Conservation (phyloP, 2,888 invertebrate species). For the Flexamia atlantica region DNA sequence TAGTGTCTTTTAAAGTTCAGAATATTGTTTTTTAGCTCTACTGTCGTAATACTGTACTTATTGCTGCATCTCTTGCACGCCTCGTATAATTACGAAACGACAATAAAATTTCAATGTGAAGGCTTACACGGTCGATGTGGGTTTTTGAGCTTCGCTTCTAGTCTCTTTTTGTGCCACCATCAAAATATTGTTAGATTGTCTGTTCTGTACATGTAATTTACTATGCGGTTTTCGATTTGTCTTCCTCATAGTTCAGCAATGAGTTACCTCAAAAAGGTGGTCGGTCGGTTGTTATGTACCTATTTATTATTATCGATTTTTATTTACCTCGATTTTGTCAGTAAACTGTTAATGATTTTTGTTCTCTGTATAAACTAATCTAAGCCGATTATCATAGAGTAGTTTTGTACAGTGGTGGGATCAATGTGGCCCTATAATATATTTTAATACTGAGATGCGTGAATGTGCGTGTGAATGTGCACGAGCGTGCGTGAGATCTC, state of each 20-base stretch:
- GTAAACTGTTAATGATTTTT: constrained; percentile 7
- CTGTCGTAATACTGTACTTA: constrained; percentile 49
- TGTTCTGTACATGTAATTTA: constrained; percentile 44
- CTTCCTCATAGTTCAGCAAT: constrained; percentile 58
- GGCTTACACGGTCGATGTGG: constrained; percentile 46
- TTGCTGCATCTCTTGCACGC: constrained; percentile 30
- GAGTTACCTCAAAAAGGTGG: constrained; percentile 29
- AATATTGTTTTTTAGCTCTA: background rate
- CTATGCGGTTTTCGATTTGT: constrained; percentile 56
- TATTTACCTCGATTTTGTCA: constrained; percentile 27
- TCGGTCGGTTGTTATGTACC: constrained; percentile 36
- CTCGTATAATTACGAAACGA: constrained; percentile 36
- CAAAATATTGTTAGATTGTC: background rate
- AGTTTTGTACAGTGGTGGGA: constrained; percentile 63
- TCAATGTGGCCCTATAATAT: constrained; percentile 56
- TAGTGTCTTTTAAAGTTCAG: background rate
- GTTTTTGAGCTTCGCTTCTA: constrained; percentile 52
- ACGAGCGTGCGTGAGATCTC: constrained; percentile 56
- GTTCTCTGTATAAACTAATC: constrained; percentile 39
- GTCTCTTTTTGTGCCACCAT: constrained; percentile 48
- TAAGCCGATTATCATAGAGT: constrained; percentile 28
- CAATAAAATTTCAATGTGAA: constrained; percentile 56
- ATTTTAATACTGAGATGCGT: constrained; percentile 57
- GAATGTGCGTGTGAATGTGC: constrained; percentile 53
- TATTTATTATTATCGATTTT: constrained; percentile 35